A percentile compares a stretch with the other conserved stretches of the same genome.
Evolutionary conservation across 1,140 invertebrate species (phyloP).

Genomic region (Drosophila nebulosa): DNA sequence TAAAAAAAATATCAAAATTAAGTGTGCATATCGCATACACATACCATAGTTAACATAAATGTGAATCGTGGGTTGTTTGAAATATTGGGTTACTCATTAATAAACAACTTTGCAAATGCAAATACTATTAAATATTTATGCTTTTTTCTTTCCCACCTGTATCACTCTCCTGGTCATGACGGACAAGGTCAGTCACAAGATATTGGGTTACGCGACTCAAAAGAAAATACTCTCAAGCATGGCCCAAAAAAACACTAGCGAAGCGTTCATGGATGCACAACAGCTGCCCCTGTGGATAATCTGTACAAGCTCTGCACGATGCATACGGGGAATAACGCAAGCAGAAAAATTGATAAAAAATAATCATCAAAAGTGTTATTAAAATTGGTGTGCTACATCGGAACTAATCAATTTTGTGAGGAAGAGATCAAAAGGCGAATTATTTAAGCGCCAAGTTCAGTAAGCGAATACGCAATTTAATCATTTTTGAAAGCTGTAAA

Average conservation of each 20-base stretch:
- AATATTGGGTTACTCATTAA: constrained; percentile 19
- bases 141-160: background rate
- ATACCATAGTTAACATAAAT: background rate
- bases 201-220: constrained; percentile 95
- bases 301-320: constrained; percentile 89
- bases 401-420: constrained; percentile 89
- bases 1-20: constrained; percentile 32
- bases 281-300: constrained; percentile 93
- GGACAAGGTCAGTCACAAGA: constrained; percentile 88
- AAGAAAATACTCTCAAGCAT: constrained; percentile 98
- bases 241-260: constrained; percentile 93
- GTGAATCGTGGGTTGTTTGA: too few relatives aligned
- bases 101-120: constrained; percentile 30
- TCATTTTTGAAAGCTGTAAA: too few relatives aligned
- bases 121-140: constrained; percentile 49
- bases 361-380: constrained; percentile 97
- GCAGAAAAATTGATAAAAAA: constrained; percentile 98
- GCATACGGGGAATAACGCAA: constrained; percentile 91
- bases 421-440: constrained; percentile 90
- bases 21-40: background rate
- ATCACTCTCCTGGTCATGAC: constrained; percentile 82
- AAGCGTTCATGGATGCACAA: constrained; percentile 95
- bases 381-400: constrained; percentile 93
- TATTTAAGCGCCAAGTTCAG: constrained; percentile 87
- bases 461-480: too few relatives aligned